Conservation (phyloP, 2,797 vertebrate genomes). For the Trichosurus vulpecula region DNA sequence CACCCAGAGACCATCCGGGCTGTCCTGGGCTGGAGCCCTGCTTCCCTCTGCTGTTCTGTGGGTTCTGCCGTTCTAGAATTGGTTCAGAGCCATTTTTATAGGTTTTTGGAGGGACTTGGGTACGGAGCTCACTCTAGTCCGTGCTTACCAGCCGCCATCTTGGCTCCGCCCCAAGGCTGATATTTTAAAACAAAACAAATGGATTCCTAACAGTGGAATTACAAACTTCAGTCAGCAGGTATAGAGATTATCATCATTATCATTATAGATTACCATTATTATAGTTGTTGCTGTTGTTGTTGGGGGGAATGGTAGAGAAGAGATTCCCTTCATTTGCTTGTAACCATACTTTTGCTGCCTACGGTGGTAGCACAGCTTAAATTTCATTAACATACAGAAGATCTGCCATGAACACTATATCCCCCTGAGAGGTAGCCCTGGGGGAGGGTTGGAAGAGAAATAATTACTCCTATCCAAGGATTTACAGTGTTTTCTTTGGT, state of each 20-base stretch:
- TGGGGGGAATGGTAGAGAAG: not conserved
- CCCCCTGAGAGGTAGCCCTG: not conserved
- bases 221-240: not conserved
- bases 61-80: too few relatives aligned
- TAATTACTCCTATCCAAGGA: not conserved
- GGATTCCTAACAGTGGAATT: not conserved
- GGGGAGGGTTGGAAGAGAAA: not conserved
- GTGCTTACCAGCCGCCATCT: too few relatives aligned
- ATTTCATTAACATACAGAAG: slow-evolving; percentile 1
- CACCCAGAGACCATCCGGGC: too few relatives aligned
- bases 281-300: not conserved
- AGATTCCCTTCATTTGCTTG: not conserved
- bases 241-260: not conserved
- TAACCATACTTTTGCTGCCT: not conserved
- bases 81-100: too few relatives aligned
- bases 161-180: too few relatives aligned
- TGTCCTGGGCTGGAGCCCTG: too few relatives aligned
- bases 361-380: not conserved
- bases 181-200: not conserved
- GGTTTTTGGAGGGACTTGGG: too few relatives aligned
- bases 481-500: not conserved
- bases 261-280: not conserved
- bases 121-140: too few relatives aligned
- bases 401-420: not conserved
- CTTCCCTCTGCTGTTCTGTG: too few relatives aligned